phyloP scores from a whole-genome alignment of 2,888 invertebrate species.

The Hydrotaea diabolus region DNA sequence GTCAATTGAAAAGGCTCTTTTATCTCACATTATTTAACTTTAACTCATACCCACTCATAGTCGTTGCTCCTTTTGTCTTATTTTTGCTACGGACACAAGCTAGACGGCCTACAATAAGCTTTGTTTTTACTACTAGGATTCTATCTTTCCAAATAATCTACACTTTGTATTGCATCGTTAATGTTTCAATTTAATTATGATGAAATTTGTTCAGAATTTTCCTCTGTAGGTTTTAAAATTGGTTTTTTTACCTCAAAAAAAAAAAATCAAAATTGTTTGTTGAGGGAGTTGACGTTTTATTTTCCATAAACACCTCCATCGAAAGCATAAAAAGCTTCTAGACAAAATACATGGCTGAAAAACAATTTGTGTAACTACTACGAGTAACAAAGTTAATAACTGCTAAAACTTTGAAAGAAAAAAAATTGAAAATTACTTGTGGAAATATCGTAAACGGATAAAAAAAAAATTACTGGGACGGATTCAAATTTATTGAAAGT shows the following conservation, averaged over 20 bases:
- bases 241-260: background rate
- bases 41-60: too few relatives aligned
- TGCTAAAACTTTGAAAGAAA: too few relatives aligned
- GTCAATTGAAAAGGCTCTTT: too few relatives aligned
- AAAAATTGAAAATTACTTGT: too few relatives aligned
- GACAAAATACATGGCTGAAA: background rate
- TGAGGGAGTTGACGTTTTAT: background rate
- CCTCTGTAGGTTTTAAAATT: background rate
- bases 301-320: conserved; percentile 21
- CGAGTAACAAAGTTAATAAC: background rate
- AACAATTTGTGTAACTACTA: conserved; percentile 14
- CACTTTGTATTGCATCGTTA: background rate
- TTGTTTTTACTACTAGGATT: too few relatives aligned
- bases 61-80: too few relatives aligned
- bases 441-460: too few relatives aligned
- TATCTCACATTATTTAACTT: too few relatives aligned
- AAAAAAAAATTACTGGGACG: too few relatives aligned
- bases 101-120: too few relatives aligned
- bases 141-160: background rate
- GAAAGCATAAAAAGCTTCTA: background rate
- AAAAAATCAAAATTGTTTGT: background rate
- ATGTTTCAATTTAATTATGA: background rate
- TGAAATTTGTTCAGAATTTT: conserved; percentile 1
- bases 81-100: too few relatives aligned
- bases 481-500: too few relatives aligned